A percentile compares a stretch with the other conserved stretches of the same genome.
phyloP scores from a whole-genome alignment of 2,888 invertebrate species.

The Phorcus lineatus region DNA sequence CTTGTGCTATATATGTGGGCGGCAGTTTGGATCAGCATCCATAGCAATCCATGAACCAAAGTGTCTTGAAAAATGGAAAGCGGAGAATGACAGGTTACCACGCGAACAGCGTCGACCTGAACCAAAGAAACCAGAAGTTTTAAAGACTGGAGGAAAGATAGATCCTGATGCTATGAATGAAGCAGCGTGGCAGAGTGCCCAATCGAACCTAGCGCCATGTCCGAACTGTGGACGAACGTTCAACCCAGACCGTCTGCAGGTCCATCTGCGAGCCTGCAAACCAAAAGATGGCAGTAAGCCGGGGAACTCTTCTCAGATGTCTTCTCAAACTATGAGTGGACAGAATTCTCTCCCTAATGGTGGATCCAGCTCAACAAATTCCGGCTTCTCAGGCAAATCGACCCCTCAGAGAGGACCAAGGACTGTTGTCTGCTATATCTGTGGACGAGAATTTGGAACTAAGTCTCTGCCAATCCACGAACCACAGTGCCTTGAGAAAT shows the following conservation, averaged over 20 bases:
- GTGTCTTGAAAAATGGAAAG: slow-evolving; percentile 81
- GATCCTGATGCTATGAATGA: slow-evolving; percentile 73
- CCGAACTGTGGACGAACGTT: slow-evolving; percentile 83
- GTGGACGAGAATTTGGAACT: slow-evolving; percentile 81
- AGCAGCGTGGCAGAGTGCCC: slow-evolving; percentile 79
- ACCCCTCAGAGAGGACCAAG: slow-evolving; percentile 54
- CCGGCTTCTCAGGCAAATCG: background rate
- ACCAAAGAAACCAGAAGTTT: slow-evolving; percentile 79
- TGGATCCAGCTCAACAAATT: background rate
- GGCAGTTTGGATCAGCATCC: slow-evolving; percentile 81
- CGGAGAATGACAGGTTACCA: slow-evolving; percentile 80
- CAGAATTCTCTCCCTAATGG: background rate
- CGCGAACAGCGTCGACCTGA: slow-evolving; percentile 77
- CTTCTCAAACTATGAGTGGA: background rate
- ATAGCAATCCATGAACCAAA: slow-evolving; percentile 83
- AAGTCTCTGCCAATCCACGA: slow-evolving; percentile 81
- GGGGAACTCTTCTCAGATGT: background rate
- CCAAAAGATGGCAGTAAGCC: slow-evolving; percentile 47
- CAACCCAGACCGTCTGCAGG: slow-evolving; percentile 80
- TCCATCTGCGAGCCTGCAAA: slow-evolving; percentile 81
- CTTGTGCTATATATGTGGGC: slow-evolving; percentile 82
- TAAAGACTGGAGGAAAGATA: slow-evolving; percentile 50
- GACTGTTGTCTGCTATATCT: slow-evolving; percentile 79
- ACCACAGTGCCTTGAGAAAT: slow-evolving; percentile 81
- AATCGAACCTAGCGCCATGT: slow-evolving; percentile 79